Percentiles rank a stretch among this genome's conserved stretches.
Conservation (phyloP, 2,888 invertebrate species). For the Gryllus longicercus region DNA sequence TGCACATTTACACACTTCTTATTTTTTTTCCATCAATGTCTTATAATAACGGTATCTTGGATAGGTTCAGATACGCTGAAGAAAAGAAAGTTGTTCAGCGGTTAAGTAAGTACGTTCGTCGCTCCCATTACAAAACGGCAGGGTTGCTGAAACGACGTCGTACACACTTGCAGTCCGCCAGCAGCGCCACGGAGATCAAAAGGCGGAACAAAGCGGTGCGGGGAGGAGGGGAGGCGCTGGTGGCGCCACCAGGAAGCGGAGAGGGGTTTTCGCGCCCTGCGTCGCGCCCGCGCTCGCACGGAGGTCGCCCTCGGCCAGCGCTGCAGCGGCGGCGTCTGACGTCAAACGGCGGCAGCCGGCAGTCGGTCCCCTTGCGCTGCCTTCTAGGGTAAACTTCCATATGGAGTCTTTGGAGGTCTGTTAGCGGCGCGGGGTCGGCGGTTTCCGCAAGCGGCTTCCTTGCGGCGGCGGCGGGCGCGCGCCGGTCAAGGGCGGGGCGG, state of each 20-base stretch:
- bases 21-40: too few relatives aligned
- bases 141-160: too few relatives aligned
- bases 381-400: slow-evolving; percentile 30
- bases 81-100: too few relatives aligned
- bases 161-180: too few relatives aligned
- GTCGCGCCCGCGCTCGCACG: slow-evolving; percentile 3
- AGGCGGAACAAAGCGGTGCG: background rate
- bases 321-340: background rate
- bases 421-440: background rate
- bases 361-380: slow-evolving; percentile 21
- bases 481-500: too few relatives aligned
- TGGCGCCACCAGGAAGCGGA: background rate
- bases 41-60: too few relatives aligned
- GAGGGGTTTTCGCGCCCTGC: slow-evolving; percentile 2
- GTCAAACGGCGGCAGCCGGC: background rate
- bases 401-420: slow-evolving; percentile 24
- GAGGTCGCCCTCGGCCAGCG: background rate
- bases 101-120: too few relatives aligned
- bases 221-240: background rate
- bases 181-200: background rate
- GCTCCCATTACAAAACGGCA: background rate
- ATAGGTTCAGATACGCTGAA: too few relatives aligned
- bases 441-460: too few relatives aligned
- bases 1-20: too few relatives aligned
- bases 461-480: too few relatives aligned